A percentile compares a stretch with the other conserved stretches of the same genome.
Conservation (phyloP, 92 coral and sea anemone genomes). For the Actinostola sp. region DNA sequence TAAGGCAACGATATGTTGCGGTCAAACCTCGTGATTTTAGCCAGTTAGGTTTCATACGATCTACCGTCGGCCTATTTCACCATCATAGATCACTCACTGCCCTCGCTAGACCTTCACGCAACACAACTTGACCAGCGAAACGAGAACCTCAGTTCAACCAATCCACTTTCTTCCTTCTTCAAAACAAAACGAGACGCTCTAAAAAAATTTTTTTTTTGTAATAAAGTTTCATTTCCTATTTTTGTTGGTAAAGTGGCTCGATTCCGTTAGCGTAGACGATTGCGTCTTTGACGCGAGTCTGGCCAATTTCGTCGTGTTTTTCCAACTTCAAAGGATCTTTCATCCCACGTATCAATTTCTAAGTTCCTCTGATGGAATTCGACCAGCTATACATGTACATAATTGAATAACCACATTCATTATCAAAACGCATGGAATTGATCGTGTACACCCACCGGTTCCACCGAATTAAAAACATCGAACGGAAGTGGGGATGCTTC, state of each 20-base stretch:
- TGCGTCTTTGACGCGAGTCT: constrained; percentile 16
- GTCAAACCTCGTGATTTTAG: constrained; percentile 4
- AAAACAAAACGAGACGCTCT: no score
- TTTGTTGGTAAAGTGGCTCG: background rate
- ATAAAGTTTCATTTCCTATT: constrained; percentile 17
- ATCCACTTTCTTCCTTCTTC: background rate
- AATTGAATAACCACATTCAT: constrained; percentile 16
- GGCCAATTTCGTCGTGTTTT: constrained; percentile 19
- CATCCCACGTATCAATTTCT: constrained; percentile 21
- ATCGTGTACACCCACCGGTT: background rate
- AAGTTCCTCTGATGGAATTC: constrained; percentile 29
- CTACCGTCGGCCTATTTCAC: background rate
- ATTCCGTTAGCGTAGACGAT: constrained; percentile 16
- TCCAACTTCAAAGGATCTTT: constrained; percentile 14
- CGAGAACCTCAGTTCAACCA: background rate
- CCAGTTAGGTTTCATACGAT: constrained; percentile 2
- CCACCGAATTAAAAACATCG: background rate
- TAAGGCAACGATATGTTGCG: constrained; percentile 17
- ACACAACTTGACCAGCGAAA: no score
- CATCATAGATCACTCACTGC: no score
- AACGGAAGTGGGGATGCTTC: constrained; percentile 23
- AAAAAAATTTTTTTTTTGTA: constrained; percentile 11
- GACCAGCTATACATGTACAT: constrained; percentile 25
- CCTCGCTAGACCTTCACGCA: no score
- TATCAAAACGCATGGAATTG: constrained; percentile 27